phyloP scores from a whole-genome alignment of 2,797 vertebrate species.

The Aldrovandia affinis region DNA sequence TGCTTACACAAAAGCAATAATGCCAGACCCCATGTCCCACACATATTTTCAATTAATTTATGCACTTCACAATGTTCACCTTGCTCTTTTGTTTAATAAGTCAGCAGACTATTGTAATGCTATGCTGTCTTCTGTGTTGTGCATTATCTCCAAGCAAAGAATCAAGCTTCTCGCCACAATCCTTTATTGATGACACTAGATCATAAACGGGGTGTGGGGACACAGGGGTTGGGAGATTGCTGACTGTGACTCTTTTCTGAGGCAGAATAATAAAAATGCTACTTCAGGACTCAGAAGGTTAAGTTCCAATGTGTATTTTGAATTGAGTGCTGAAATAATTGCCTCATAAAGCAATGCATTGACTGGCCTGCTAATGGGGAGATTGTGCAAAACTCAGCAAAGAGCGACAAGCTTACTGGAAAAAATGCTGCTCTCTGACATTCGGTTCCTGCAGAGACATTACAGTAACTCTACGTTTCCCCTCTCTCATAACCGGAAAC shows the following conservation, averaged over 20 bases:
- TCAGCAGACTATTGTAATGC: constrained; percentile 78
- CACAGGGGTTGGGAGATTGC: constrained; percentile 63
- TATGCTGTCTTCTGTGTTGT: constrained; percentile 76
- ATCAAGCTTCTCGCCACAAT: constrained; percentile 78
- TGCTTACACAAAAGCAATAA: constrained; percentile 65
- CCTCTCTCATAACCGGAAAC: constrained; percentile 29
- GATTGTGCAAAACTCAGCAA: constrained; percentile 84
- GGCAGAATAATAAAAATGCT: constrained; percentile 89
- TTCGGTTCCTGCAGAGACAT: constrained; percentile 57
- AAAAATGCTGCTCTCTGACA: constrained; percentile 79
- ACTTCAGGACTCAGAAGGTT: constrained; percentile 91
- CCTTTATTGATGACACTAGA: constrained; percentile 89
- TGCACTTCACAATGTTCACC: constrained; percentile 54
- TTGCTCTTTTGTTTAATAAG: constrained; percentile 76
- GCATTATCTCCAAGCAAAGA: constrained; percentile 81
- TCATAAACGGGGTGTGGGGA: constrained; percentile 73
- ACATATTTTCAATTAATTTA: constrained; percentile 19
- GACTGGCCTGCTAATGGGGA: constrained; percentile 81
- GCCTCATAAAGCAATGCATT: constrained; percentile 85
- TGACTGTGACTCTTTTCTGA: constrained; percentile 85
- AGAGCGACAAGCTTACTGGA: constrained; percentile 79
- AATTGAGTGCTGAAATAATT: constrained; percentile 87
- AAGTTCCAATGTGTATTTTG: constrained; percentile 93
- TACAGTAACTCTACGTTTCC: constrained; percentile 64
- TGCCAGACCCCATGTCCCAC: constrained; percentile 48